Base-by-base conservation (phyloP, 2,888 invertebrate genomes). In the Cephonodes hylas region DNA sequence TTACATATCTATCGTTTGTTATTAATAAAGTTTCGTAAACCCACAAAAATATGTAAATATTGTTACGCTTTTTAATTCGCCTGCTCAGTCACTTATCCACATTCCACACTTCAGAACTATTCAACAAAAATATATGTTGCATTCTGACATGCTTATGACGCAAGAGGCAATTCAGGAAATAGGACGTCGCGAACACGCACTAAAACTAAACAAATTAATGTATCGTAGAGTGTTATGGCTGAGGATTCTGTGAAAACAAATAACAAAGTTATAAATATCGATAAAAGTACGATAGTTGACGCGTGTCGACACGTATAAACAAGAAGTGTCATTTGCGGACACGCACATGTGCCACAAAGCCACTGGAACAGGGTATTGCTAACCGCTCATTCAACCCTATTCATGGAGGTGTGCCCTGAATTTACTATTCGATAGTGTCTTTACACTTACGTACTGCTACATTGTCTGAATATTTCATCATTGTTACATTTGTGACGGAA, bases 321-420 rank as follows among this genome's bases (percentile, higher is more conserved):
- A 60, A 60, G 48, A 71, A 65, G 66, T 67, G 65, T 65, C 68
- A 66, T 70, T 72, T 71, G 66, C 63, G 70, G 65, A 69, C 68
- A 68, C 65, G 65, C 65, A 64, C 62, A 53, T 53, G 63, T 65
- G 67, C 67, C 56, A 63, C 72, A 71, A 70, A 69, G 67, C 70
- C 72, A 66, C 68, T 63, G 63, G 67, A 69, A 67, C 68, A 66
- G 63, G 64, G 56, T 63, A 64, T 60, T 59, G 63, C 66, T 71
- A 68, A 73, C 71, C 73, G 63, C 64, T 57, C 42, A 53, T 48
- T 60, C 60, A 42, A 42, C 25, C 25, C 48, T 48, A 53, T 60
- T 38, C 34, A 58, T 15, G 15, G 57, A 34, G 48, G 42, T 60
- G 22, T 20, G 48, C 13, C 48, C 53, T 53, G 60, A 53, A 60